Conservation (phyloP, 1,140 invertebrate genomes). For the Lasioglossum albipes region DNA sequence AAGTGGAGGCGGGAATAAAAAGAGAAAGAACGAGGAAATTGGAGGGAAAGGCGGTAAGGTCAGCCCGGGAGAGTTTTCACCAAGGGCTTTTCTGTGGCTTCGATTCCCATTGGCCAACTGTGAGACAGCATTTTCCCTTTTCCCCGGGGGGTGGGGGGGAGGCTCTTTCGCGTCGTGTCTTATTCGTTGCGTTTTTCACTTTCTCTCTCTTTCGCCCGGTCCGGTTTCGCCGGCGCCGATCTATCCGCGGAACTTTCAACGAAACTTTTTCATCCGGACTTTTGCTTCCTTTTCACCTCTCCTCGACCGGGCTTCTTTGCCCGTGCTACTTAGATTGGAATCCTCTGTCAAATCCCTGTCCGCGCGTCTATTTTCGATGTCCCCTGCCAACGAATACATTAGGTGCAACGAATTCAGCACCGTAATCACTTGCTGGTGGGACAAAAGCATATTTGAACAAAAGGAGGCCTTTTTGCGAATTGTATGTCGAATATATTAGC, state of each 20-base stretch:
- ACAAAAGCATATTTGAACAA: too few relatives aligned
- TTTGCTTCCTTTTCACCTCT: conserved; percentile 14
- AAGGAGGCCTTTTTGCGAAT: too few relatives aligned
- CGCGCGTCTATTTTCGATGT: not conserved
- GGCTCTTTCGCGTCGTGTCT: conserved; percentile 1
- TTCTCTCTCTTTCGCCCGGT: not conserved
- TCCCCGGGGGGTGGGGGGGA: conserved; percentile 11
- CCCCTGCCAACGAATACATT: too few relatives aligned
- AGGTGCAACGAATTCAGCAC: too few relatives aligned
- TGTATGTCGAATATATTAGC: too few relatives aligned
- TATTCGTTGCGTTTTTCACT: conserved; percentile 46
- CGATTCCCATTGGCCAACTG: conserved; percentile 55
- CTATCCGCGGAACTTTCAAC: conserved; percentile 13
- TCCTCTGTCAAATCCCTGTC: not conserved
- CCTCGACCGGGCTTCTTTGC: not conserved
- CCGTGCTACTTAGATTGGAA: conserved; percentile 22
- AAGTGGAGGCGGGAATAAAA: not conserved
- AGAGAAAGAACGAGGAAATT: conserved; percentile 16
- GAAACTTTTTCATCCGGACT: conserved; percentile 35
- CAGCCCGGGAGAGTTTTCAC: conserved; percentile 8
- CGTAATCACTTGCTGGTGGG: too few relatives aligned
- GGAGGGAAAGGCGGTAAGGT: not conserved
- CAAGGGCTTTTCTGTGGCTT: conserved; percentile 52
- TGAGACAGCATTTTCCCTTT: conserved; percentile 38
- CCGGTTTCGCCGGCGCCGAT: not conserved